Evolutionary conservation across 2,888 invertebrate genomes (phyloP), one percentile per base, ranked within the genome.

Genomic region (Callimorpha dominula): DNA sequence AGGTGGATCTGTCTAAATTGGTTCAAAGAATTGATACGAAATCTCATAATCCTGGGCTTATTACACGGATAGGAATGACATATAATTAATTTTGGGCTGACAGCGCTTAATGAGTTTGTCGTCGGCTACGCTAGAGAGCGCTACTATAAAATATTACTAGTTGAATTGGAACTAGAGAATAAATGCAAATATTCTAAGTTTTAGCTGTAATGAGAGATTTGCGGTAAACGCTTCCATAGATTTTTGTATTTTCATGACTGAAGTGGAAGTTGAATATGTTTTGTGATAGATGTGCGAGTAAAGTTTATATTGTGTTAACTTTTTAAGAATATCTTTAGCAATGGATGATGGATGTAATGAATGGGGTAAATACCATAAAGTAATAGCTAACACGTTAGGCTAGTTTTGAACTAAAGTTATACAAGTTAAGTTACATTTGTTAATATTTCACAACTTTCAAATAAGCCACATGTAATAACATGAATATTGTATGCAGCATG

Each of bases 61-160:
- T 75, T 71, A 68, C 57, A 50, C 43, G 63, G 69, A 73, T 71
- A 75, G 74, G 65, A 73, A 62, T 57, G 70, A 74, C 72, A 74
- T 76, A 65, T 76, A 73, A 79, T 78, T 78, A 79, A 79, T 75
- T 75, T 76, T 54, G 70, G 46, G 54, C 20, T 72, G 65, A 63
- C 60, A 66, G 64, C 43, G 68, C 71, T 69, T 79, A 77, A 74
- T 77, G 67, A 70, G 71, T 67, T 77, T 74, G 49, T 66, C 65
- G 57, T 66, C 52, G 40, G 42, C 46, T n/a, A 52, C 68, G 63
- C 49, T 72, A 66, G 65, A 68, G 57, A 60, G 60, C 17, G 62
- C 49, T 64, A 14, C 62, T 31, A 31, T 69, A 62, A 70, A 60
- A 72, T 68, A 68, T 71, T 62, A 63, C 52, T 46, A 65, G 54